Evolutionary conservation across 2,888 invertebrate genomes (phyloP).

Genomic region (Ligdia adustata): DNA sequence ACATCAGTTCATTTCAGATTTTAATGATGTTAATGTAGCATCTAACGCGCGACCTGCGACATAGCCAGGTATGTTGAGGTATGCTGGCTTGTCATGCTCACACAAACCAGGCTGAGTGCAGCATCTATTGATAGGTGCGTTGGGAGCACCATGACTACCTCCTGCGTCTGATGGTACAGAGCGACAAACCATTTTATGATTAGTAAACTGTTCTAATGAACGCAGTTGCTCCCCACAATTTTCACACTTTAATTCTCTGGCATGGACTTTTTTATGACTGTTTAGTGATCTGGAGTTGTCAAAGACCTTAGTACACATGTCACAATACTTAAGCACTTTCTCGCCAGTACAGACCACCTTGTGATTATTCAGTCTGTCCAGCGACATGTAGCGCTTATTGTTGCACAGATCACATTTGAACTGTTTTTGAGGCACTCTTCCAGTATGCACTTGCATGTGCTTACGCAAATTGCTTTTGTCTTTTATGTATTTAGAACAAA

Average conservation of each 20-base stretch:
- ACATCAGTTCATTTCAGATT: slow-evolving; percentile 79
- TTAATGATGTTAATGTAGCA: slow-evolving; percentile 76
- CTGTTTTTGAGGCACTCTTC: slow-evolving; percentile 80
- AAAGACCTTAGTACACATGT: slow-evolving; percentile 83
- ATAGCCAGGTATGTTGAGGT: slow-evolving; percentile 80
- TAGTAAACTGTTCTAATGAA: slow-evolving; percentile 78
- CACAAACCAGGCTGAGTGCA: slow-evolving; percentile 78
- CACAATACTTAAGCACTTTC: slow-evolving; percentile 78
- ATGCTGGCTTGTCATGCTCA: slow-evolving; percentile 81
- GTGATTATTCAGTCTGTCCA: slow-evolving; percentile 80
- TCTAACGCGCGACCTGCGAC: slow-evolving; percentile 75
- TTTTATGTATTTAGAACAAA: slow-evolving; percentile 82
- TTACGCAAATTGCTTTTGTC: slow-evolving; percentile 82
- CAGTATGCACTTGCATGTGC: slow-evolving; percentile 83
- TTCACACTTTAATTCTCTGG: slow-evolving; percentile 80
- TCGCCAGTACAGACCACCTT: slow-evolving; percentile 81
- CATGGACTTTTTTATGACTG: slow-evolving; percentile 82
- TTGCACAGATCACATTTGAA: slow-evolving; percentile 82
- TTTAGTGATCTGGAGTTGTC: slow-evolving; percentile 81
- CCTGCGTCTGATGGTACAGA: slow-evolving; percentile 60
- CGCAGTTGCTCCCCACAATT: slow-evolving; percentile 80
- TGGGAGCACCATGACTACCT: slow-evolving; percentile 56
- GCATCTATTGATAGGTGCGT: slow-evolving; percentile 61
- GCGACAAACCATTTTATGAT: slow-evolving; percentile 78
- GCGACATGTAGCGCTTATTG: slow-evolving; percentile 81